Evolutionary conservation across 2,113 vertebrate species (phyloP).

Genomic region (Dicrurus megarhynchus): DNA sequence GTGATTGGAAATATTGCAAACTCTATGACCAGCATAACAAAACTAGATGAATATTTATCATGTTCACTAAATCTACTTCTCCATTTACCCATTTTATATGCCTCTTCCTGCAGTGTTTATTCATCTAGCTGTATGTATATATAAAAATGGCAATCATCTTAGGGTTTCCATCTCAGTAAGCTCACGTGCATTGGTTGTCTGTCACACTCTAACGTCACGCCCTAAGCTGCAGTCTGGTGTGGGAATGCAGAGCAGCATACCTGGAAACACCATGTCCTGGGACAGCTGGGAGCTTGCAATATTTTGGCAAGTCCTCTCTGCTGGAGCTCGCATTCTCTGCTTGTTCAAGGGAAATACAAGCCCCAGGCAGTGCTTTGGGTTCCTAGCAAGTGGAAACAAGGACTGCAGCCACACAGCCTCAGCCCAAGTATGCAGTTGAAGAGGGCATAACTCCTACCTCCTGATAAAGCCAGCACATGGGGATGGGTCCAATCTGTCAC

Average conservation of each 20-base stretch:
- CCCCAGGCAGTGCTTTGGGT: neutral
- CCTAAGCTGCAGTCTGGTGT: neutral
- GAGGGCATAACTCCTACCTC: neutral
- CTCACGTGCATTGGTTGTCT: rapidly evolving
- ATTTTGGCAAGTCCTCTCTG: neutral
- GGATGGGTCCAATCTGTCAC: neutral
- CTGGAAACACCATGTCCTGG: neutral
- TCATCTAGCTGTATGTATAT: neutral
- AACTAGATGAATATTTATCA: neutral
- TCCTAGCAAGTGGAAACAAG: neutral
- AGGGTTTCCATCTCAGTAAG: neutral
- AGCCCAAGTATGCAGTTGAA: neutral
- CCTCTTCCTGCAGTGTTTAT: neutral
- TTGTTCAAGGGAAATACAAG: neutral
- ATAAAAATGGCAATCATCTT: neutral
- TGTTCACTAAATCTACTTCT: neutral
- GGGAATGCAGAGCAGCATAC: neutral
- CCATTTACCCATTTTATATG: neutral
- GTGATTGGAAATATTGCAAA: neutral
- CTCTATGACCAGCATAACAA: neutral
- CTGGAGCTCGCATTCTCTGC: neutral
- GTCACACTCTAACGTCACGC: neutral
- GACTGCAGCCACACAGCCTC: neutral
- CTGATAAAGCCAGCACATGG: neutral
- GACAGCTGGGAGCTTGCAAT: rapidly evolving